Base-by-base conservation (phyloP, 2,797 vertebrate genomes). In the Denticeps clupeoides region DNA sequence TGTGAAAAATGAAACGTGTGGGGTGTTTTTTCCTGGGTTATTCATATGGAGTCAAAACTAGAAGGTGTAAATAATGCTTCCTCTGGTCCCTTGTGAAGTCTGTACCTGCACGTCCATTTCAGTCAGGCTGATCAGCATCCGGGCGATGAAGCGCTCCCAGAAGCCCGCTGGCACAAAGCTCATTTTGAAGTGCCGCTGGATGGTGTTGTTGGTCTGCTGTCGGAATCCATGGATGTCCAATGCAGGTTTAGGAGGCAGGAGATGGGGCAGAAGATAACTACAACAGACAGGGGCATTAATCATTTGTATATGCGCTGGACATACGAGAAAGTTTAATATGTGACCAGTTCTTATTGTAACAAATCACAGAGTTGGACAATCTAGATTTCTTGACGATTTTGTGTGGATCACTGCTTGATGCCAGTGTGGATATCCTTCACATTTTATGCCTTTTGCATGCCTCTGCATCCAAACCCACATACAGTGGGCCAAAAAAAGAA, bases 71-170 rank as follows among this genome's bases (percentile, higher is more conserved):
- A 3, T 19, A 18, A 18, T 13, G 12, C n/a, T n/a, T n/a, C n/a
- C n/a, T n/a, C n/a, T n/a, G n/a, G n/a, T n/a, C n/a, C n/a, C n/a
- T n/a, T n/a, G n/a, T n/a, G n/a, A n/a, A n/a, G n/a, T n/a, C n/a
- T n/a, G n/a, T 74, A 98, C 94, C 91, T 97, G 93, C 46, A 91
- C 75, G 72, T 99, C 94, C 93, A 99, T 97, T 68, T 93, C 86
- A 1, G 83, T 87, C 37, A 99, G 80, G 70, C 95, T 98, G 66
- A 99, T 97, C 48, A 99, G 79, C 90, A 98, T 97, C 50, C 95
- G 77, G 12, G 92, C 93, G 5, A 99, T 98, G 57, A 99, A 93
- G 43, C 95, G 81, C 35, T 97, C 90, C 95, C 95, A 98, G 66
- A 98, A 99, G 43, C 95, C 95, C 1, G 92, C 87, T 0, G 95